Percentiles rank a stretch among this genome's conserved stretches.
Evolutionary conservation across 2,888 invertebrate species (phyloP).

Genomic region (Corbicula japonica): DNA sequence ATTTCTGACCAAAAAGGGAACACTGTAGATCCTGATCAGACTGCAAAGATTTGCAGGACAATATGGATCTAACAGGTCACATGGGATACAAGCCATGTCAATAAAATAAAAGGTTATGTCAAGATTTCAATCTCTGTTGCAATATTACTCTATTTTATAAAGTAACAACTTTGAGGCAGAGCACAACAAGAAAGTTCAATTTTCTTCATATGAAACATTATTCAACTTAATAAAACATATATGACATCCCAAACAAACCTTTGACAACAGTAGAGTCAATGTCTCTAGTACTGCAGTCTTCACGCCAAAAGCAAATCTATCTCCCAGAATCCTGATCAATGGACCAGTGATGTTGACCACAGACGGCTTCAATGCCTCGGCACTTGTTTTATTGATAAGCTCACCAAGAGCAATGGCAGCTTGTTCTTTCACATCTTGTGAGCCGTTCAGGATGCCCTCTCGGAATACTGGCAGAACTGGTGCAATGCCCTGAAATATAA

Average conservation of each 20-base stretch:
- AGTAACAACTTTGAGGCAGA: neutral
- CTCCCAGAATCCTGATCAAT: conserved; percentile 98
- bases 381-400: conserved; percentile 93
- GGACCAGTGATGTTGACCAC: conserved; percentile 99
- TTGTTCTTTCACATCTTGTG: conserved; percentile 97
- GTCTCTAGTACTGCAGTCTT: conserved; percentile 99
- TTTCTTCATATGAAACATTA: no score
- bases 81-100: no score
- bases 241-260: conserved; percentile 91
- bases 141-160: neutral
- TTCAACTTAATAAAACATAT: no score
- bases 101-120: no score
- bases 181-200: no score
- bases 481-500: conserved; percentile 91
- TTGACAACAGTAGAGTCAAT: conserved; percentile 95
- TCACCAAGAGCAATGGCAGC: conserved; percentile 96
- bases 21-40: no score
- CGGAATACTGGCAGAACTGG: conserved; percentile 98
- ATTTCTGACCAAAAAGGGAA: no score
- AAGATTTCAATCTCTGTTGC: no score
- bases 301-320: conserved; percentile 96
- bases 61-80: no score
- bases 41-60: no score
- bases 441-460: conserved; percentile 97
- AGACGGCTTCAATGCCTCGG: conserved; percentile 96